Conservation (phyloP, 2,113 vertebrate species). For the Sceloporus tristichus region DNA sequence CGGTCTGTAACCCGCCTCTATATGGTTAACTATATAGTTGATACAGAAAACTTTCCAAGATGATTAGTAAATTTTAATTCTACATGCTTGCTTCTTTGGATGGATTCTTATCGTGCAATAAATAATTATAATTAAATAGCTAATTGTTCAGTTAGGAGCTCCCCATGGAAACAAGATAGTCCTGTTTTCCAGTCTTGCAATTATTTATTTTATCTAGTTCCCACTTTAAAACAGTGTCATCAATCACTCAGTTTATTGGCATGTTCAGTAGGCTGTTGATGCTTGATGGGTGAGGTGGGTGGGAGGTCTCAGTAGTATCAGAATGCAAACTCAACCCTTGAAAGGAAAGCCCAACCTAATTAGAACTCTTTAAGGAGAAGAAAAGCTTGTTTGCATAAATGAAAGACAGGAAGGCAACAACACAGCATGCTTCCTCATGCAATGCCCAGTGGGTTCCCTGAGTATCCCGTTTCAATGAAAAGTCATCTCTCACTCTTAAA, state of each 20-base stretch:
- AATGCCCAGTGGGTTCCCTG: conserved; percentile 20
- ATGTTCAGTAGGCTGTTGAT: fast-evolving
- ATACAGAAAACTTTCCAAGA: no score
- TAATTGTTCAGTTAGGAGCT: not conserved
- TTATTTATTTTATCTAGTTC: not conserved
- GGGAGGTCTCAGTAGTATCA: not conserved
- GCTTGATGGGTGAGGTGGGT: fast-evolving
- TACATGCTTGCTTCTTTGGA: not conserved
- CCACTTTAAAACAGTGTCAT: not conserved
- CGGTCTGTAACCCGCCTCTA: no score
- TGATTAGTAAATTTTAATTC: not conserved
- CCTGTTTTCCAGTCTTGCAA: not conserved
- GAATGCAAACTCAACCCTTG: not conserved
- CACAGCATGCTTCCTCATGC: no score
- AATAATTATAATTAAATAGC: not conserved
- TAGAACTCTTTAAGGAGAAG: conserved; percentile 32
- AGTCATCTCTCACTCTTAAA: conserved; percentile 34
- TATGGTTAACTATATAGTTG: no score
- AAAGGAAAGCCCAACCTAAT: not conserved
- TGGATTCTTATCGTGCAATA: not conserved
- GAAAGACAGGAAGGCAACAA: not conserved
- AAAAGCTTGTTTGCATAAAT: conserved; percentile 30
- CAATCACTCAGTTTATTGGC: not conserved
- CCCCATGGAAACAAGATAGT: not conserved
- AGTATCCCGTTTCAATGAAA: conserved; percentile 44